Percentiles rank a stretch among this genome's conserved stretches.
Evolutionary conservation across 2,797 vertebrate genomes (phyloP).

Genomic region (Gymnopithys bicolor): DNA sequence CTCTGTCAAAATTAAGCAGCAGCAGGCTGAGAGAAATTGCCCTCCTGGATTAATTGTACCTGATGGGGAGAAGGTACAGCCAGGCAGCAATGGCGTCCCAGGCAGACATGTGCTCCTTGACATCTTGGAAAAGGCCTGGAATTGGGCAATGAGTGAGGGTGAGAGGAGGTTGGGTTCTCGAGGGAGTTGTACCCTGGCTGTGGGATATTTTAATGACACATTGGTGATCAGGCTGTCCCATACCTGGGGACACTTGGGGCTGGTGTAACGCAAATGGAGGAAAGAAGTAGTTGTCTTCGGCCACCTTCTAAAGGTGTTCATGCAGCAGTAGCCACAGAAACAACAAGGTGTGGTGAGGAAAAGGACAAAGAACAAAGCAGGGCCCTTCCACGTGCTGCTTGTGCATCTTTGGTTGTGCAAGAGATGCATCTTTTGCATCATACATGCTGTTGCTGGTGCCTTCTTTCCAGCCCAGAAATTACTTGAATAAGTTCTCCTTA

Average conservation of each 20-base stretch:
- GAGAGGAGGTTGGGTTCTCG: neutral
- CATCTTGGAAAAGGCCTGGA: neutral
- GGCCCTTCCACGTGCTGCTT: neutral
- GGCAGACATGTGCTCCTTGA: neutral
- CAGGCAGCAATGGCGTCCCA: neutral
- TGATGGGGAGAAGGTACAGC: neutral
- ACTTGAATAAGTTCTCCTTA: neutral
- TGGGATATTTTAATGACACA: neutral
- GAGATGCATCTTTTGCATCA: neutral
- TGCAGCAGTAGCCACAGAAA: neutral
- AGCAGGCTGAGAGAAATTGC: neutral
- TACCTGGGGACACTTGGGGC: neutral
- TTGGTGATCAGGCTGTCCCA: neutral
- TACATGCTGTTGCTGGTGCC: fast-evolving
- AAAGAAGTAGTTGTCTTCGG: neutral
- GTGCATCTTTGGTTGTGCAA: neutral
- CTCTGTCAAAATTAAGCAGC: neutral
- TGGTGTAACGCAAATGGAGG: neutral
- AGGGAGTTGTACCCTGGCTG: neutral
- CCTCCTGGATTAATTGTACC: neutral
- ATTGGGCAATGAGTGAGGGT: neutral
- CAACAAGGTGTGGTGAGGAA: neutral
- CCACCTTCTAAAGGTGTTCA: neutral
- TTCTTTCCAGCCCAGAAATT: neutral
- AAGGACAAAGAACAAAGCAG: neutral